phyloP scores from a whole-genome alignment of 2,113 vertebrate genomes.

The Phylloscopus trochiloides region DNA sequence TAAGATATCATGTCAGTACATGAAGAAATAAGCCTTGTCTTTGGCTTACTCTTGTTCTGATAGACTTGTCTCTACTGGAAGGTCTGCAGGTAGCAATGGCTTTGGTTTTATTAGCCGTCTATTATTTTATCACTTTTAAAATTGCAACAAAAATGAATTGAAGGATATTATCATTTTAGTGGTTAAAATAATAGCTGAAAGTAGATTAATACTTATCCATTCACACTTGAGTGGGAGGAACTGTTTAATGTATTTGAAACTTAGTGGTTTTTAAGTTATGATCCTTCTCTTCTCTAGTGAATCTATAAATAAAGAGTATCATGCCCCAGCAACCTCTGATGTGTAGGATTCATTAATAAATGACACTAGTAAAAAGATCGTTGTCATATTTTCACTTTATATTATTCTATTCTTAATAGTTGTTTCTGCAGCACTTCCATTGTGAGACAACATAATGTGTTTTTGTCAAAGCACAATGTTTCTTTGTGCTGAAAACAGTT shows the following conservation, averaged over 20 bases:
- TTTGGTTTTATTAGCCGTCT: background rate
- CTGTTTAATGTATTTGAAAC: background rate
- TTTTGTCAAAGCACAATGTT: slow-evolving; percentile 44
- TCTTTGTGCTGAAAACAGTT: slow-evolving; percentile 38
- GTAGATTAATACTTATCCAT: background rate
- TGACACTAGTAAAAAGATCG: background rate
- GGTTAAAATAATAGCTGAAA: background rate
- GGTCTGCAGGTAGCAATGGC: background rate
- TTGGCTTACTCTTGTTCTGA: background rate
- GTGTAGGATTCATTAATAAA: background rate
- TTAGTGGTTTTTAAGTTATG: background rate
- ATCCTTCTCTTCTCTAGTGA: background rate
- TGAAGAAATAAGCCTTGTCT: background rate
- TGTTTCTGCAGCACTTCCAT: background rate
- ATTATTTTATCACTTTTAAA: background rate
- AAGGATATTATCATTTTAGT: background rate
- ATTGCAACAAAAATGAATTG: background rate
- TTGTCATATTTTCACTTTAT: slow-evolving; percentile 2
- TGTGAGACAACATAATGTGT: slow-evolving; percentile 21
- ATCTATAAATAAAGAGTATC: background rate
- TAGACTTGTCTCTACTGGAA: background rate
- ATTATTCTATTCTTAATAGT: background rate
- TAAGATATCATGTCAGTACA: background rate
- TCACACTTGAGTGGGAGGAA: background rate
- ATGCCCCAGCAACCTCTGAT: background rate